phyloP scores from a whole-genome alignment of 2,888 invertebrate species.

The Rhingia campestris region DNA sequence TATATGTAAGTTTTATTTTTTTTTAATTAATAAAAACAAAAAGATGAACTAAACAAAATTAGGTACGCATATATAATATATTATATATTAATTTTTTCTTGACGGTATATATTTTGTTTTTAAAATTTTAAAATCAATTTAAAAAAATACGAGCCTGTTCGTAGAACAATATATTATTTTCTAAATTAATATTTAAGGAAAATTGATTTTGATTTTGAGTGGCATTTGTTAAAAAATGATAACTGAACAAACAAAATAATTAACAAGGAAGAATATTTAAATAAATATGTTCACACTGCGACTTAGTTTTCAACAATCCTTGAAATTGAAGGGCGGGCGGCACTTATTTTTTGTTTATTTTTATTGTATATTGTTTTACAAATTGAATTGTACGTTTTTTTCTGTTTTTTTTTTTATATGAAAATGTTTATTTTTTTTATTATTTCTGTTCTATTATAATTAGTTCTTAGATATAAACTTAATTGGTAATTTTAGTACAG shows the following conservation, averaged over 20 bases:
- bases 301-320: constrained; percentile 37
- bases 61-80: constrained; percentile 70
- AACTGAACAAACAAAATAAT: constrained; percentile 7
- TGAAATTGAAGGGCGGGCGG: constrained; percentile 68
- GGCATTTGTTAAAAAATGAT: constrained; percentile 1
- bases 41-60: constrained; percentile 69
- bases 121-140: constrained; percentile 1
- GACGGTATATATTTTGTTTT: not conserved
- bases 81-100: constrained; percentile 17
- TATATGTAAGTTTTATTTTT: constrained; percentile 60
- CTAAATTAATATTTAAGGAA: not conserved
- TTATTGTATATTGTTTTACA: constrained; percentile 61
- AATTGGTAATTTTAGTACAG: constrained; percentile 69
- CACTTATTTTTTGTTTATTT: constrained; percentile 58
- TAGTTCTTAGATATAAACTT: constrained; percentile 72
- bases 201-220: not conserved
- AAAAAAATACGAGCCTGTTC: constrained; percentile 35
- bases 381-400: constrained; percentile 70
- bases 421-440: constrained; percentile 59
- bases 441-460: constrained; percentile 65
- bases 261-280: constrained; percentile 22
- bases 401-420: constrained; percentile 60
- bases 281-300: constrained; percentile 25
- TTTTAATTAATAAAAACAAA: constrained; percentile 66
- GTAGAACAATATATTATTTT: constrained; percentile 25